Conservation (phyloP, 1,140 invertebrate genomes). For the Drosophila arizonae region DNA sequence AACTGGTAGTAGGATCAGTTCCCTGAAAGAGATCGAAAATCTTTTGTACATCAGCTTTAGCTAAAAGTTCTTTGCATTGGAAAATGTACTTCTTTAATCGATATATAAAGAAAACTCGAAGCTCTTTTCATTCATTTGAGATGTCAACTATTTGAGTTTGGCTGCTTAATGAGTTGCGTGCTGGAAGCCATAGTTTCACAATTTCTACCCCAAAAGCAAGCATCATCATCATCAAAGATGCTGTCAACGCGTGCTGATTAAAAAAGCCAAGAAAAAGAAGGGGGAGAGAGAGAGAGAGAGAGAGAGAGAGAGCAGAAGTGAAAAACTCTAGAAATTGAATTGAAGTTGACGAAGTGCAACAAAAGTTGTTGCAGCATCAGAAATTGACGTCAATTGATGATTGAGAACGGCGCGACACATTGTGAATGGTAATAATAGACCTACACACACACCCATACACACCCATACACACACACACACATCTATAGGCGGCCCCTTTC, state of each 20-base stretch:
- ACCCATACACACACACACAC: not conserved
- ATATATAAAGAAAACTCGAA: too few species aligned
- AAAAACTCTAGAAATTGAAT: constrained; percentile 46
- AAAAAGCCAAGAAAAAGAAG: constrained; percentile 4
- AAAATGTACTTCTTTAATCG: too few species aligned
- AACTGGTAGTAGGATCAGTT: too few species aligned
- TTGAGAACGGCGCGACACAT: constrained; percentile 36
- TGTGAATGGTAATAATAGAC: constrained; percentile 46
- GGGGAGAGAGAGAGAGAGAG: too few species aligned
- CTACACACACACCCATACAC: constrained; percentile 1
- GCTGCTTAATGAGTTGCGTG: constrained; percentile 16
- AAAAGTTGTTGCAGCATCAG: constrained; percentile 38
- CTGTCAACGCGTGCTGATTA: constrained; percentile 34
- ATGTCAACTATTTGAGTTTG: constrained; percentile 3
- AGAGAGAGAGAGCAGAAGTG: not conserved
- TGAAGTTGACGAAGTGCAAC: constrained; percentile 48
- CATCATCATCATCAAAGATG: constrained; percentile 13
- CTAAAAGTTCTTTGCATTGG: too few species aligned
- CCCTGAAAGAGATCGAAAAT: too few species aligned
- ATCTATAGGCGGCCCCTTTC: constrained; percentile 11
- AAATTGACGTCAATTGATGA: constrained; percentile 54
- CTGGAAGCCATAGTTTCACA: not conserved
- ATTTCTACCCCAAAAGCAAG: constrained; percentile 1
- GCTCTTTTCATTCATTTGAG: not conserved
- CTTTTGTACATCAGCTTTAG: too few species aligned